Evolutionary conservation across 1,140 invertebrate genomes (phyloP).

Genomic region (Drosophila simulans): DNA sequence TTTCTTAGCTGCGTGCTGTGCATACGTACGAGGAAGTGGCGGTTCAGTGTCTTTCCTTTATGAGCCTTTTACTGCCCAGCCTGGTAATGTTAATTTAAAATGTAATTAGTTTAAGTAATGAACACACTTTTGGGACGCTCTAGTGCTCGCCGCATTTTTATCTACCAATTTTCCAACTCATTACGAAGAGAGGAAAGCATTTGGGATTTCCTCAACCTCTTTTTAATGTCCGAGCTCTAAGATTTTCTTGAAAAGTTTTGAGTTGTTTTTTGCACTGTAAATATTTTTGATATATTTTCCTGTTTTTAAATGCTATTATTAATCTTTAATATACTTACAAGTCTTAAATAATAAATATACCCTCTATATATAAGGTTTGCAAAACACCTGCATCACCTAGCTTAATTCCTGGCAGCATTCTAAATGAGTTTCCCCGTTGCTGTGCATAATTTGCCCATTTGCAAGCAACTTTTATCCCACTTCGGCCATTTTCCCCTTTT

Average conservation of each 20-base stretch:
- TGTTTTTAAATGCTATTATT: too few relatives aligned
- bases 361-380: conserved; percentile 2
- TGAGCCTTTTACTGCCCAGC: conserved; percentile 70
- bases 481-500: conserved; percentile 18
- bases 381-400: conserved; percentile 13
- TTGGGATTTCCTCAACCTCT: conserved; percentile 4
- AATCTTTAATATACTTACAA: not conserved
- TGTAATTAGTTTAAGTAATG: conserved; percentile 83
- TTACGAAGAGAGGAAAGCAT: conserved; percentile 7
- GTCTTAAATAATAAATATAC: not conserved
- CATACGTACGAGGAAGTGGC: conserved; percentile 60
- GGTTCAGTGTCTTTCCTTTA: conserved; percentile 53
- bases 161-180: conserved; percentile 46
- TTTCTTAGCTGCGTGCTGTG: conserved; percentile 64
- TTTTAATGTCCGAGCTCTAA: not conserved
- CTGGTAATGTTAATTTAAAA: conserved; percentile 79
- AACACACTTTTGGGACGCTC: conserved; percentile 67
- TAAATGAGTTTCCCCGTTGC: conserved; percentile 72
- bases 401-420: conserved; percentile 49
- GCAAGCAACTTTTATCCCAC: conserved; percentile 60
- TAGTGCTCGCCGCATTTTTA: conserved; percentile 44
- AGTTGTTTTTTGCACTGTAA: not conserved
- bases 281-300: too few relatives aligned
- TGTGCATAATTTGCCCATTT: conserved; percentile 77
- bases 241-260: not conserved